Evolutionary conservation across 2,113 vertebrate species (phyloP).

Genomic region (Neolamprologus variostigma): DNA sequence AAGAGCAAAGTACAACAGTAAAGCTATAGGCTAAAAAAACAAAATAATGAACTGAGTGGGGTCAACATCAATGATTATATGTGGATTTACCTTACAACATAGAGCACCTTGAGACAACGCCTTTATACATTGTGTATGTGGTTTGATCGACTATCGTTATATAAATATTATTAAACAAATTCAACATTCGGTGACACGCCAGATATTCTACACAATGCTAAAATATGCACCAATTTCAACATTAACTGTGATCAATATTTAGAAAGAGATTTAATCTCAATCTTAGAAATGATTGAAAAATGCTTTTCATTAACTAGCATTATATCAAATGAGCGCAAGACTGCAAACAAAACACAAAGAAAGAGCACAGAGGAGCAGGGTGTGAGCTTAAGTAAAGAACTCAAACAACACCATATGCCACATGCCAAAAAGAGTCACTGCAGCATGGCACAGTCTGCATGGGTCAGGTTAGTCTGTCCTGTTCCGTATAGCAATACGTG

Average conservation of each 20-base stretch:
- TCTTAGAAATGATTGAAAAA: background rate
- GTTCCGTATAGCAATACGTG: background rate
- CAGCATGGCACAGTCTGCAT: background rate
- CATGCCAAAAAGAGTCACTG: background rate
- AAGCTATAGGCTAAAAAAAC: background rate
- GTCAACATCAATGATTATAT: background rate
- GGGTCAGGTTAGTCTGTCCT: constrained; percentile 7
- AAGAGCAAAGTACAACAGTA: background rate
- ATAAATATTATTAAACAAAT: background rate
- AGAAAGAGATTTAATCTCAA: background rate
- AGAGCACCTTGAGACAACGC: background rate
- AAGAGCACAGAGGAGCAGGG: background rate
- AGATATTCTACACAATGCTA: background rate
- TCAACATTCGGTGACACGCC: fast-evolving
- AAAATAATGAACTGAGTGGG: background rate
- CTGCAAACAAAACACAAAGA: background rate
- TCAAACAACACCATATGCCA: constrained; percentile 12
- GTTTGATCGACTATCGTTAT: background rate
- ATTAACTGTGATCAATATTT: background rate
- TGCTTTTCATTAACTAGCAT: background rate
- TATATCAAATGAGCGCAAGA: background rate
- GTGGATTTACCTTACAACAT: background rate
- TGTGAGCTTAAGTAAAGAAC: background rate
- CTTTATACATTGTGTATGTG: background rate
- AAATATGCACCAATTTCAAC: background rate